A percentile compares a stretch with the other conserved stretches of the same genome.
Conservation (phyloP, 1,140 invertebrate species). For the Drosophila nasuta region DNA sequence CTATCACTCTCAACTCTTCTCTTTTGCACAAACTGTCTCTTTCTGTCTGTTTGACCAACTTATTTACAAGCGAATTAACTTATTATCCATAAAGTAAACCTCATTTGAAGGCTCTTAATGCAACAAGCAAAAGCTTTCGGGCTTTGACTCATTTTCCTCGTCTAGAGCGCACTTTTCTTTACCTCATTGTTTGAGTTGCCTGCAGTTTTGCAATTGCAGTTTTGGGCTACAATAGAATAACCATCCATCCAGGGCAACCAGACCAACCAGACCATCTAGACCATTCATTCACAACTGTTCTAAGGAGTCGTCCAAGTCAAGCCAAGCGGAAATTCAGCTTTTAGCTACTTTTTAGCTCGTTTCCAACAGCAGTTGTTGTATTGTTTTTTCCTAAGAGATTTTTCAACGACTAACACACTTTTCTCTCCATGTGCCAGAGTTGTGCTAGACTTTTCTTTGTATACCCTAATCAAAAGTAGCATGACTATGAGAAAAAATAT, state of each 20-base stretch:
- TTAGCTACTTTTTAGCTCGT: slow-evolving; percentile 80
- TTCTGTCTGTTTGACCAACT: slow-evolving; percentile 69
- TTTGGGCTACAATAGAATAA: slow-evolving; percentile 53
- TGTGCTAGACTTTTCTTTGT: slow-evolving; percentile 37
- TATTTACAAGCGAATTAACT: slow-evolving; percentile 81
- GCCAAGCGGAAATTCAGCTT: slow-evolving; percentile 80
- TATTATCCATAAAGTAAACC: slow-evolving; percentile 83
- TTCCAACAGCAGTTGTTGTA: slow-evolving; percentile 51
- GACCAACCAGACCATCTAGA: slow-evolving; percentile 14
- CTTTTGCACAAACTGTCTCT: not conserved
- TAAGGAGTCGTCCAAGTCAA: slow-evolving; percentile 67
- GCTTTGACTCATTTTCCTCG: slow-evolving; percentile 44
- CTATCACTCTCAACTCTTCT: not conserved
- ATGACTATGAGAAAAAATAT: not conserved
- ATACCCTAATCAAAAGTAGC: slow-evolving; percentile 3
- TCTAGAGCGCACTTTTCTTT: slow-evolving; percentile 50
- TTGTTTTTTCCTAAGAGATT: slow-evolving; percentile 61
- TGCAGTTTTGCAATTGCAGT: slow-evolving; percentile 62
- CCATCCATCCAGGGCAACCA: slow-evolving; percentile 16
- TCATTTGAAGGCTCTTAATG: slow-evolving; percentile 73
- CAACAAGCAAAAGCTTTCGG: slow-evolving; percentile 64
- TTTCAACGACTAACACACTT: slow-evolving; percentile 75
- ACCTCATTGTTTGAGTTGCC: slow-evolving; percentile 72
- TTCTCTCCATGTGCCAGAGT: slow-evolving; percentile 62
- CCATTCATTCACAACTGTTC: slow-evolving; percentile 5